Base-by-base conservation (phyloP, 2,113 vertebrate genomes). In the Epinephelus cyanopodus region DNA sequence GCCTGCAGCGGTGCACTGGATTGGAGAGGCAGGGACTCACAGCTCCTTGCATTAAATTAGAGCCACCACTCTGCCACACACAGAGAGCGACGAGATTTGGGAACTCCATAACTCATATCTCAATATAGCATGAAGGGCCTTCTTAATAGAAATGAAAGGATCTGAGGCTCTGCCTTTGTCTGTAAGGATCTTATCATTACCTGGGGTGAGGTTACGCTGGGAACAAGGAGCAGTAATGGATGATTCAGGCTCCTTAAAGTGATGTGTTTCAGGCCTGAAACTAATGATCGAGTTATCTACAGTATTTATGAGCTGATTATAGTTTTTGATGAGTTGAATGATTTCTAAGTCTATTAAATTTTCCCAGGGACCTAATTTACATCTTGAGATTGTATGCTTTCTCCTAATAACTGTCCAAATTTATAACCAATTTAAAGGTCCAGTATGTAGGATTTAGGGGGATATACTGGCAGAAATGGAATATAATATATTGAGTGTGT, bases 61-160 rank as follows among this genome's bases (percentile, higher is more conserved):
- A 80, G 84, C 60, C 73, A 64, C 52, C 84, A 71, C 66, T 82
- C 80, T 5, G 47, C 65, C 79, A 83, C 70, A 82, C 6, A 1
- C 68, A 83, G 25, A 64, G 77, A 71, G 29, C 29, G 68, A 47
- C 25, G 58, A 58, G 42, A 74, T 76, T 84, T 62, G 78, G 64
- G 80, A 79, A 82, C 74, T 90, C 87, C 77, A 89, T 90, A 86
- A 94, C 93, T 92, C 75, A 93, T 78, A 77, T 56, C 60, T 87
- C 79, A 89, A 92, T 89, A 92, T 63, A 87, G 79, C 89, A 93
- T 92, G 82, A 92, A 90, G 68, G 42, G 9, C 71, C 72, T 88
- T 78, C 81, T 84, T 88, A 87, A 86, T 85, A 86, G 72, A 92
- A 74, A 90, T 19, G 11, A 70, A 9, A 45, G 76, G 64, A 79